Evolutionary conservation across 92 coral and sea anemone species (phyloP), one percentile per base, ranked within the genome.

Genomic region (Zoanthus sansibaricus): DNA sequence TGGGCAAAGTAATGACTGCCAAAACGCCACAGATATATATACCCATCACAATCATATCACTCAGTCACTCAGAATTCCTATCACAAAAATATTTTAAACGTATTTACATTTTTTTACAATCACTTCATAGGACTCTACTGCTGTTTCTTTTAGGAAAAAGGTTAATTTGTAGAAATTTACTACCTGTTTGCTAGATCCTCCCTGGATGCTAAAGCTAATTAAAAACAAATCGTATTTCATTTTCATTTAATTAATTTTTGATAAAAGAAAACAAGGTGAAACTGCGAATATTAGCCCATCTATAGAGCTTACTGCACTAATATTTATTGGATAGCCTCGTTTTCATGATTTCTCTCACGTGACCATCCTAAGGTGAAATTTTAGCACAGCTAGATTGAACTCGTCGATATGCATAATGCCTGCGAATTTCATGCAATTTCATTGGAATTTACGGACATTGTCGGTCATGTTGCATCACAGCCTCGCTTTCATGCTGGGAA

Each of bases 211-310:
- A 66, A 66, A 66, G 71, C 71, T 66, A 66, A 66, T 66, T 66
- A 66, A 66, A 66, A 66, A 66, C 71, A 66, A 66, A 17, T 66
- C 71, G 71, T 66, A 66, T 66, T 66, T 66, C 71, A 10, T 66
- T 52, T 52, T 52, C 58, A 52, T 52, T 52, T 52, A 52, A 52
- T 52, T 52, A 52, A 52, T 52, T 52, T 66, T 66, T 66, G 71
- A 66, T 3, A 66, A 66, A 66, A 10, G 71, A 66, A 66, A 66
- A 66, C 71, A 66, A 66, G 71, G 71, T 66, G 71, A 66, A 66
- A 66, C 71, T 66, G 71, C 71, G 71, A 66, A 66, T 66, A 66
- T 66, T 66, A 66, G 71, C 71, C 71, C 71, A 66, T 66, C 71
- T 66, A 66, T 16, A 66, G 71, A 66, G 71, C 71, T 66, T 66